Conservation (phyloP, 2,113 vertebrate genomes). For the Myiozetetes cayanensis region DNA sequence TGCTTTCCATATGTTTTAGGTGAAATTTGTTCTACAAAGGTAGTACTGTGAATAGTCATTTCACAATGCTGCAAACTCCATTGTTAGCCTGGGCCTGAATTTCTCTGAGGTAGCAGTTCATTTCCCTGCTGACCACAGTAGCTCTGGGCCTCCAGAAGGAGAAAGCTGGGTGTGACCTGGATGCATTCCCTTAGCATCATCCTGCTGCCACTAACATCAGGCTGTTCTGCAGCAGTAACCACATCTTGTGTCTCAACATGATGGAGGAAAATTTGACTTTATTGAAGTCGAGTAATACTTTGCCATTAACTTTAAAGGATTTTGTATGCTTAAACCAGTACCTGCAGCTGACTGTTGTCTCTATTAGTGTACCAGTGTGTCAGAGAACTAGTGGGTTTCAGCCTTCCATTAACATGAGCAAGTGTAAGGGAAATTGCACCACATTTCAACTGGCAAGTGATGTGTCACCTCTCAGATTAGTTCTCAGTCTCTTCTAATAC, state of each 20-base stretch:
- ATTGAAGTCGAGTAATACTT: not conserved
- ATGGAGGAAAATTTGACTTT: not conserved
- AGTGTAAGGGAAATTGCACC: fast-evolving
- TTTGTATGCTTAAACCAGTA: not conserved
- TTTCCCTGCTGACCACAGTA: not conserved
- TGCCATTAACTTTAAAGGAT: not conserved
- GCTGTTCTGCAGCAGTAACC: not conserved
- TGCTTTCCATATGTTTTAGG: not conserved
- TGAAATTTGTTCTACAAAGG: not conserved
- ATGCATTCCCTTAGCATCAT: not conserved
- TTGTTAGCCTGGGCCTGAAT: not conserved
- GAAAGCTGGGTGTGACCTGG: not conserved
- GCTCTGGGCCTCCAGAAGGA: not conserved
- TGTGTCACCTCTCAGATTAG: not conserved
- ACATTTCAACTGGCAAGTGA: fast-evolving
- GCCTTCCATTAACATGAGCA: not conserved
- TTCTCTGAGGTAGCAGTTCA: not conserved
- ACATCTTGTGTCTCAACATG: fast-evolving
- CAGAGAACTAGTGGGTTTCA: not conserved
- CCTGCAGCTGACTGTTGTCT: not conserved
- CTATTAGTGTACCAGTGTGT: not conserved
- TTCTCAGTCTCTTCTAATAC: not conserved
- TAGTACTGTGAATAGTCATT: not conserved
- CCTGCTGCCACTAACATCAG: not conserved
- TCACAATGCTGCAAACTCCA: not conserved